phyloP scores from a whole-genome alignment of 2,113 vertebrate genomes.

The Coturnix japonica region DNA sequence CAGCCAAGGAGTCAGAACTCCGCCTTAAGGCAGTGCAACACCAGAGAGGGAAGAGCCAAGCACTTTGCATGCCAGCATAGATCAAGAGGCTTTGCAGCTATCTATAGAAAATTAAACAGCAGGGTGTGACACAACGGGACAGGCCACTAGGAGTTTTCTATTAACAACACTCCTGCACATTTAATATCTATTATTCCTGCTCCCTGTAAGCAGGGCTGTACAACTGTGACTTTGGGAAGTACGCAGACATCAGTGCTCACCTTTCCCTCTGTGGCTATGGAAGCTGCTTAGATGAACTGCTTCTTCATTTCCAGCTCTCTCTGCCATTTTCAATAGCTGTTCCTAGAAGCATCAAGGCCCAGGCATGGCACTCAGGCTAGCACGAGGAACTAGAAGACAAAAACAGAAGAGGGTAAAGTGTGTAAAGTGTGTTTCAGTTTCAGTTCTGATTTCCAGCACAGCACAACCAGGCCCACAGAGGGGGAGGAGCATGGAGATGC shows the following conservation, averaged over 20 bases:
- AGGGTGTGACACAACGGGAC: not conserved
- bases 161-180: not conserved
- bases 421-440: not conserved
- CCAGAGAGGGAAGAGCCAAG: constrained; percentile 18
- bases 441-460: not conserved
- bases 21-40: not conserved
- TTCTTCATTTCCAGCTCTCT: constrained; percentile 85
- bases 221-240: not conserved
- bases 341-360: constrained; percentile 36
- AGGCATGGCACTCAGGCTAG: constrained; percentile 55
- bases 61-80: not conserved
- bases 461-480: not conserved
- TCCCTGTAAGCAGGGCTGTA: not conserved
- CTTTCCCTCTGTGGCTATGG: constrained; percentile 85
- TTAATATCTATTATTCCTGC: not conserved
- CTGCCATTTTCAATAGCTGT: constrained; percentile 84
- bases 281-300: constrained; percentile 89
- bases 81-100: not conserved
- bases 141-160: not conserved
- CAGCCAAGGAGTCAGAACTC: not conserved
- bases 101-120: not conserved
- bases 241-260: constrained; percentile 51
- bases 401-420: not conserved
- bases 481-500: rapidly evolving
- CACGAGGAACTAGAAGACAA: constrained; percentile 45